A percentile compares a stretch with the other conserved stretches of the same genome.
Evolutionary conservation across 2,113 vertebrate species (phyloP).

Genomic region (Sitta europaea): DNA sequence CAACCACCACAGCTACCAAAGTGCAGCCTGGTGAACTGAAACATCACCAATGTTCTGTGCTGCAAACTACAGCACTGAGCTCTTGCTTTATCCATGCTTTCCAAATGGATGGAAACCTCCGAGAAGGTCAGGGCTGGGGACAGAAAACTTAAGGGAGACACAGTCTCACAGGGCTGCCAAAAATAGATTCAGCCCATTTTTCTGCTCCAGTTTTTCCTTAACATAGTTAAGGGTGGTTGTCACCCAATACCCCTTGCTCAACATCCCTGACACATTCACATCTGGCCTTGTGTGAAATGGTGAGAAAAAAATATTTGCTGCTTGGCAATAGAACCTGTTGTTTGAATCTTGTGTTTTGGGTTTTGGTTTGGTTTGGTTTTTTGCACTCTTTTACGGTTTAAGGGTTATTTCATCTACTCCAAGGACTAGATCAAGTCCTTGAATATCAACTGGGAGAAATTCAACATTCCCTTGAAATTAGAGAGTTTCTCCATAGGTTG

Average conservation of each 20-base stretch:
- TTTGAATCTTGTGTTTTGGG: neutral
- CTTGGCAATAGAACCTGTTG: neutral
- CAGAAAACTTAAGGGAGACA: neutral
- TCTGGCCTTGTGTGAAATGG: neutral
- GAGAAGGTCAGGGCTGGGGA: neutral
- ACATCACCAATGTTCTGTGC: fast-evolving
- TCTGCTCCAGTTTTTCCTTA: neutral
- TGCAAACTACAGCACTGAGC: neutral
- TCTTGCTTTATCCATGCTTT: neutral
- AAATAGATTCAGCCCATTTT: neutral
- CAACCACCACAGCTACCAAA: neutral
- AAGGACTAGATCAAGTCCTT: neutral
- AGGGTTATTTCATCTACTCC: neutral
- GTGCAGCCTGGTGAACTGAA: neutral
- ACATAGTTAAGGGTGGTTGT: neutral
- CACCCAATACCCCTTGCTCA: neutral
- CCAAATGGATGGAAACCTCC: neutral
- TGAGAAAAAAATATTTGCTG: neutral
- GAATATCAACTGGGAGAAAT: neutral
- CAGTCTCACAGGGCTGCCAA: neutral
- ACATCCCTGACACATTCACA: neutral
- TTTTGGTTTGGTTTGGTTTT: neutral
- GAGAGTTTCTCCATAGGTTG: neutral
- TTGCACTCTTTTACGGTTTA: neutral
- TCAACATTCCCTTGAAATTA: neutral